These are phyloP conservation scores for Tolmerus cingulatus DNA, from an alignment of 2,888 invertebrate genomes.

Conservation along the genomic window DNA sequence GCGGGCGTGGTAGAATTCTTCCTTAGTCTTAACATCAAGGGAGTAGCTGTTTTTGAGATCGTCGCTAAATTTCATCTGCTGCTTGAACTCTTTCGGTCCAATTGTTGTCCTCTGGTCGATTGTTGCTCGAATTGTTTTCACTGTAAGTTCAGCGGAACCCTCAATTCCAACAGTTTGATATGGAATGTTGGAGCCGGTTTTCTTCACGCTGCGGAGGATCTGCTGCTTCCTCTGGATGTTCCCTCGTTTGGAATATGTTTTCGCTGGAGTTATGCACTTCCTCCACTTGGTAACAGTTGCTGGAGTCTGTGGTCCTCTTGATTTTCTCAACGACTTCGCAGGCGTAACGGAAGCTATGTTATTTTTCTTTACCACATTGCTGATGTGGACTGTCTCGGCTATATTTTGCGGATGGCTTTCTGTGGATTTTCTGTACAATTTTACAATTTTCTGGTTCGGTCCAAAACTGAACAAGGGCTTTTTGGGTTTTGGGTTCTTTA, in stretches of 20 bases:
- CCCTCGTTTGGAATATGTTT: conserved; percentile 6
- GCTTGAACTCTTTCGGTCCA: conserved; percentile 44
- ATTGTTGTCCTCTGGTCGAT: conserved; percentile 47
- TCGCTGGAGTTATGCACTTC: conserved; percentile 35
- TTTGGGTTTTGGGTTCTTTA: background rate
- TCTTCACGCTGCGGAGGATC: background rate
- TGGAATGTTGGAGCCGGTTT: background rate
- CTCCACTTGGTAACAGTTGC: conserved; percentile 42
- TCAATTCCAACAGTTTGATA: background rate
- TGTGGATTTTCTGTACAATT: conserved; percentile 21
- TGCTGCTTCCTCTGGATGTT: background rate
- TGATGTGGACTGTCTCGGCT: background rate
- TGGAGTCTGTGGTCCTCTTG: background rate
- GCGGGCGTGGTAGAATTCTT: conserved; percentile 21
- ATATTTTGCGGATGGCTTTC: background rate
- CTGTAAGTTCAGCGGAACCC: conserved; percentile 21
- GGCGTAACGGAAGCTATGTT: background rate
- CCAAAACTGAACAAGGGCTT: background rate
- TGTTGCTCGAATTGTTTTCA: conserved; percentile 36
- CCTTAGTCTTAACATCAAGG: conserved; percentile 43
- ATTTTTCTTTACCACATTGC: background rate
- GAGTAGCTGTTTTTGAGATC: conserved; percentile 41
- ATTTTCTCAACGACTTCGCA: background rate
- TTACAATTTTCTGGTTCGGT: conserved; percentile 18
- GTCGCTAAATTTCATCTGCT: conserved; percentile 43